Conservation (phyloP, 1,140 invertebrate species). For the Dreissena polymorpha region DNA sequence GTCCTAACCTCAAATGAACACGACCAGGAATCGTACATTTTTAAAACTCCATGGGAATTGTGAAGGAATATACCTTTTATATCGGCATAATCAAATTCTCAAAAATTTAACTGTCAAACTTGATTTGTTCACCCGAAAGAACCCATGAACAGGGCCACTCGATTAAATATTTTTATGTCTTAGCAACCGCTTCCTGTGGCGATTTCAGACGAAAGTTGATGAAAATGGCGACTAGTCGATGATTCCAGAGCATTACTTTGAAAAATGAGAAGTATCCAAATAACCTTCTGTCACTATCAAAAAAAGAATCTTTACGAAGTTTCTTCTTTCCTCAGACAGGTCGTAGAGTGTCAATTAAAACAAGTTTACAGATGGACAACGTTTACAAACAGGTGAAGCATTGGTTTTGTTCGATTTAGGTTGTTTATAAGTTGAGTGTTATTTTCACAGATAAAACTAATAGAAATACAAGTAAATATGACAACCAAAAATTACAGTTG, state of each 20-base stretch:
- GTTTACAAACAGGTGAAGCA: too few relatives aligned
- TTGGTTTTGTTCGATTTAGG: too few relatives aligned
- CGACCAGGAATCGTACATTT: constrained; percentile 37
- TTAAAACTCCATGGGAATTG: constrained; percentile 33
- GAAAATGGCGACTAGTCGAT: constrained; percentile 45
- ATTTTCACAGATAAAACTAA: too few relatives aligned
- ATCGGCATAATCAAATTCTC: constrained; percentile 25
- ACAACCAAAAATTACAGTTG: too few relatives aligned
- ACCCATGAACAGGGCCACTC: neutral
- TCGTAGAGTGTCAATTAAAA: too few relatives aligned
- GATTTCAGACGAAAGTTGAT: constrained; percentile 52
- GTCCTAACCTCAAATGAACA: constrained; percentile 10
- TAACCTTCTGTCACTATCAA: neutral
- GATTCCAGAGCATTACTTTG: constrained; percentile 7
- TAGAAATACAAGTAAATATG: too few relatives aligned
- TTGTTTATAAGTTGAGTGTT: too few relatives aligned
- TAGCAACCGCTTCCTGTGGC: constrained; percentile 35
- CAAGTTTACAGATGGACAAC: too few relatives aligned
- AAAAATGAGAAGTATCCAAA: constrained; percentile 11
- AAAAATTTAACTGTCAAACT: constrained; percentile 51
- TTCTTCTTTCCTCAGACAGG: constrained; percentile 17
- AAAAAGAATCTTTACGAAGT: neutral
- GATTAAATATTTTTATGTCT: constrained; percentile 22
- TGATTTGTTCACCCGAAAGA: constrained; percentile 22
- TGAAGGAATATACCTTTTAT: constrained; percentile 29